Evolutionary conservation across 2,113 vertebrate genomes (phyloP).

Genomic region (Sylvilagus bachmani): DNA sequence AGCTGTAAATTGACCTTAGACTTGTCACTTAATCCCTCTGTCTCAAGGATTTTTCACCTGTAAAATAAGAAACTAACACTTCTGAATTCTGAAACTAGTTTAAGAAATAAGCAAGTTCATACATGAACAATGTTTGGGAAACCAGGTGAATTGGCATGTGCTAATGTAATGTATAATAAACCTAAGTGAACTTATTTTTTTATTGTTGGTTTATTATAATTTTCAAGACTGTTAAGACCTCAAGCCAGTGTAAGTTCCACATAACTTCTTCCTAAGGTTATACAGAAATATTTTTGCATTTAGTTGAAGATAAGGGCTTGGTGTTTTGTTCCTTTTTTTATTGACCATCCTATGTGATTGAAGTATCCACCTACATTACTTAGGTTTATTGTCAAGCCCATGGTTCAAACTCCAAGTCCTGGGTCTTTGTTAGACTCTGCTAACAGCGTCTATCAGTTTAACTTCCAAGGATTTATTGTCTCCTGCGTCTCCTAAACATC

Average conservation of each 20-base stretch:
- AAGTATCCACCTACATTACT: neutral
- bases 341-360: neutral
- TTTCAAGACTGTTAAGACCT: neutral
- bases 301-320: neutral
- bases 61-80: neutral
- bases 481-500: neutral
- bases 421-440: neutral
- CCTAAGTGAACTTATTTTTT: neutral
- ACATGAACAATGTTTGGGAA: neutral
- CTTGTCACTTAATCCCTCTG: conserved; percentile 1
- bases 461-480: neutral
- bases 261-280: neutral
- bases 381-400: fast-evolving
- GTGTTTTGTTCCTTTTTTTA: neutral
- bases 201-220: neutral
- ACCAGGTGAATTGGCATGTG: neutral
- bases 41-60: neutral
- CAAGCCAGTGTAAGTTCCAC: neutral
- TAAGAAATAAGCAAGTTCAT: neutral
- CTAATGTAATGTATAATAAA: neutral
- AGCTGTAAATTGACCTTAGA: conserved; percentile 18
- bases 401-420: neutral
- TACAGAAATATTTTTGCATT: neutral
- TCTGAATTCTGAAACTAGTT: neutral
- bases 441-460: conserved; percentile 38